Base-by-base conservation (phyloP, 2,888 invertebrate genomes). In the Nomada lathburiana region DNA sequence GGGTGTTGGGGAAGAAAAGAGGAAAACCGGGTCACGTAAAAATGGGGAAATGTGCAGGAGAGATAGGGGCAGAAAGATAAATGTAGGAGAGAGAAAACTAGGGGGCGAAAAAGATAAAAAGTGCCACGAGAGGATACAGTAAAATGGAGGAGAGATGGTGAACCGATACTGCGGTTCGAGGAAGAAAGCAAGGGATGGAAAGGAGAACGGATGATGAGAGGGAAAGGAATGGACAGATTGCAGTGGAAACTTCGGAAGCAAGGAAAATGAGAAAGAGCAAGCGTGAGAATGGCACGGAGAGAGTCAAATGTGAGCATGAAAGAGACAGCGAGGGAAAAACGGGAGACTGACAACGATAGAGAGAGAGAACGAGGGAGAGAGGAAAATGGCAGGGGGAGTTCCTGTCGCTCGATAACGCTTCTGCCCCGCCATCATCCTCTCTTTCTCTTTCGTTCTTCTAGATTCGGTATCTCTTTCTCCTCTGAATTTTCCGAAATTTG, bases 381-480 rank as follows among this genome's bases (percentile, higher is more conserved):
- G 57, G 65, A 68, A 63, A 36, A 57, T 64, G 75, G 79, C 59
- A 86, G 72, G 83, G 79, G 78, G 82, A 84, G 84, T 86, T 82
- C 73, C 83, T 72, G 84, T 75, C 91, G 92, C 90, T 92, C 92
- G 90, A 92, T 92, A 92, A 91, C 86, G 89, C 87, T 83, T 82
- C 86, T 78, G 83, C 82, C 82, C 86, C 87, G 80, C 87, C 85
- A 81, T 86, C 86, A 68, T 67, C 18, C 71, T 59, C 65, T 77
- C n/a, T 13, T 26, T 11, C 23, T 16, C 3, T 69, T 16, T 26
- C 36, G 29, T 57, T 26, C 57, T 53, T 59, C 64, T 52, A 26
- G 10, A 55, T 23, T 67, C 20, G 16, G 13, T 16, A 36, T 18
- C 50, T 18, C 26, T 20, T 23, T 11, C 10, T 53, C 18, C 16